Conservation (phyloP, 2,888 invertebrate genomes). For the Lasioglossum figueresi region DNA sequence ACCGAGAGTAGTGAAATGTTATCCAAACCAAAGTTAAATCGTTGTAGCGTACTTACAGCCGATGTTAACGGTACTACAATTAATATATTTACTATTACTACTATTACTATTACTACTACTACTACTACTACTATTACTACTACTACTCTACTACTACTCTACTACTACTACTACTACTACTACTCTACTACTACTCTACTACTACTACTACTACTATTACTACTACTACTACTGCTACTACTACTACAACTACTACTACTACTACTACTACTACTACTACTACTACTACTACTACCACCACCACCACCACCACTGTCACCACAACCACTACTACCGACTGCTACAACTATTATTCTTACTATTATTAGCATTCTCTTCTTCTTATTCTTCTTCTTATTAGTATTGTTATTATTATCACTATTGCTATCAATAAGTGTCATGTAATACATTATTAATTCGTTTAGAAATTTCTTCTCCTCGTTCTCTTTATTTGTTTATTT, state of each 20-base stretch:
- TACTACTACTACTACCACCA: neutral
- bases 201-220: conserved; percentile 54
- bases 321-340: neutral
- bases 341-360: neutral
- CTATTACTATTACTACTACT: conserved; percentile 64
- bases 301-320: neutral
- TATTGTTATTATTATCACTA: conserved; percentile 71
- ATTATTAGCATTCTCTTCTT: neutral
- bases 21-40: conserved; percentile 62
- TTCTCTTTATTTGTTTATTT: neutral
- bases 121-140: conserved; percentile 73
- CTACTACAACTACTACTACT: neutral
- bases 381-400: conserved; percentile 59
- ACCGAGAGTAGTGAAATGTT: conserved; percentile 48
- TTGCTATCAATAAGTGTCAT: conserved; percentile 74
- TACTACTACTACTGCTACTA: conserved; percentile 74
- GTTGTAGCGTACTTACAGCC: conserved; percentile 65
- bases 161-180: conserved; percentile 75
- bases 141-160: conserved; percentile 56
- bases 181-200: conserved; percentile 66
- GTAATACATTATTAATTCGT: conserved; percentile 76
- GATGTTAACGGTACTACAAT: conserved; percentile 68
- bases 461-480: conserved; percentile 64
- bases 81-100: conserved; percentile 76
- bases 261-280: neutral